phyloP scores from a whole-genome alignment of 1,140 invertebrate species.

The Subanguina moxae region DNA sequence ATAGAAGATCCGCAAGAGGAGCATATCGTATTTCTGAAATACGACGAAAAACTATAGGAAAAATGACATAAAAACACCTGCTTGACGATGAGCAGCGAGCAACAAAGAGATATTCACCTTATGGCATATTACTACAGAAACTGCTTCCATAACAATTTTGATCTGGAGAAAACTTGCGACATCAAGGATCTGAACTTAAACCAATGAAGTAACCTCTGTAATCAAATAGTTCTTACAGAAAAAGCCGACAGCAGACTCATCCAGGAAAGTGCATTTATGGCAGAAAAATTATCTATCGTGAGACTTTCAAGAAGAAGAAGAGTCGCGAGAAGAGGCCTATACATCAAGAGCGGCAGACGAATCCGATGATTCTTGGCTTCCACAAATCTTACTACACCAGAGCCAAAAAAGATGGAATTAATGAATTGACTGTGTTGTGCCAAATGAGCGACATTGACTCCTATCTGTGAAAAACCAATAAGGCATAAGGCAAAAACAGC shows the following conservation, averaged over 20 bases:
- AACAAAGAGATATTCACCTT: neutral
- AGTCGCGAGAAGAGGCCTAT: neutral
- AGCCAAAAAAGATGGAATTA: neutral
- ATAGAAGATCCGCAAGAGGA: neutral
- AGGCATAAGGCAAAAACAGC: neutral
- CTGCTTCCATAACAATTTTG: neutral
- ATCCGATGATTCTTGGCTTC: neutral
- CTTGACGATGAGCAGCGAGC: neutral
- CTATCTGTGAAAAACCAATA: too few relatives aligned
- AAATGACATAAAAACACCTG: conserved; percentile 7
- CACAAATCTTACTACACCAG: neutral
- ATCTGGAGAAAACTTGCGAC: neutral
- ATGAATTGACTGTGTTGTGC: neutral
- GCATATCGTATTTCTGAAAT: conserved; percentile 6
- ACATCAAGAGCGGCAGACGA: neutral
- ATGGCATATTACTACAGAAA: neutral
- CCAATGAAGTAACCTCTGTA: neutral
- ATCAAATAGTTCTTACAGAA: neutral
- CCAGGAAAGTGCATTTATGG: neutral
- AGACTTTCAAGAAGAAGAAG: neutral
- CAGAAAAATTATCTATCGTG: neutral
- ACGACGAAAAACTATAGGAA: neutral
- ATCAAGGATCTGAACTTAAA: conserved; percentile 1
- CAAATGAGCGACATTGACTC: neutral
- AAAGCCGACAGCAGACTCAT: neutral